These are phyloP conservation scores for Ciconia maguari DNA, from an alignment of 2,113 vertebrate genomes.

Conservation along the genomic window DNA sequence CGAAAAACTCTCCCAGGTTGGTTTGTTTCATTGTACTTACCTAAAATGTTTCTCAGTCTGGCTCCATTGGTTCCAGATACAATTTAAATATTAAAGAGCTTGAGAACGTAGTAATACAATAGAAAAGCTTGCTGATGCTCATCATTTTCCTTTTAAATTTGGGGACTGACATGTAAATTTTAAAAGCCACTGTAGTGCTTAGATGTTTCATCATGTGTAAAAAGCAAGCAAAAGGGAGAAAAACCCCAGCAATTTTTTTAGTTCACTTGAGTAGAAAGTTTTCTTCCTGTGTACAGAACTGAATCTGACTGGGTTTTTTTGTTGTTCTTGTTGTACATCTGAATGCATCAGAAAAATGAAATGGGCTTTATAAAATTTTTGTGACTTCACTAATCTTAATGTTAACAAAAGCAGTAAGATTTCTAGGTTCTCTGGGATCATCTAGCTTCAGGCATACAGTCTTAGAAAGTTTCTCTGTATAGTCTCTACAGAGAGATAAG, in stretches of 20 bases:
- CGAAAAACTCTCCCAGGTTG: slow-evolving; percentile 89
- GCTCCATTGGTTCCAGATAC: neutral
- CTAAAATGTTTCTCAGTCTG: neutral
- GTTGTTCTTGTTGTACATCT: neutral
- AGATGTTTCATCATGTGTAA: neutral
- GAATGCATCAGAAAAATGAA: neutral
- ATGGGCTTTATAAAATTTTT: neutral
- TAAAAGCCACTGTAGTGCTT: neutral
- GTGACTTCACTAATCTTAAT: neutral
- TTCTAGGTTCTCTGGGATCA: neutral
- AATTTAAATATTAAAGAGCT: neutral
- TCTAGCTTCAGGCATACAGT: neutral
- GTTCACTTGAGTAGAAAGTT: neutral
- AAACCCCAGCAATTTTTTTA: neutral
- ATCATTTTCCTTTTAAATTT: neutral
- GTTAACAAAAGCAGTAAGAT: neutral
- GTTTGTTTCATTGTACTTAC: neutral
- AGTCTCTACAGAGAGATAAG: neutral
- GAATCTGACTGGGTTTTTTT: neutral
- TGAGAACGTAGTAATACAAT: neutral
- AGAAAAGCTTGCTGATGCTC: neutral
- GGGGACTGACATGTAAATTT: neutral
- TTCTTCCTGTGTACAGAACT: neutral
- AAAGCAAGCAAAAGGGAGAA: neutral
- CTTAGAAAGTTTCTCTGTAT: neutral